These are phyloP conservation scores for Coturnix japonica DNA, from an alignment of 2,113 vertebrate genomes.

Conservation along the genomic window DNA sequence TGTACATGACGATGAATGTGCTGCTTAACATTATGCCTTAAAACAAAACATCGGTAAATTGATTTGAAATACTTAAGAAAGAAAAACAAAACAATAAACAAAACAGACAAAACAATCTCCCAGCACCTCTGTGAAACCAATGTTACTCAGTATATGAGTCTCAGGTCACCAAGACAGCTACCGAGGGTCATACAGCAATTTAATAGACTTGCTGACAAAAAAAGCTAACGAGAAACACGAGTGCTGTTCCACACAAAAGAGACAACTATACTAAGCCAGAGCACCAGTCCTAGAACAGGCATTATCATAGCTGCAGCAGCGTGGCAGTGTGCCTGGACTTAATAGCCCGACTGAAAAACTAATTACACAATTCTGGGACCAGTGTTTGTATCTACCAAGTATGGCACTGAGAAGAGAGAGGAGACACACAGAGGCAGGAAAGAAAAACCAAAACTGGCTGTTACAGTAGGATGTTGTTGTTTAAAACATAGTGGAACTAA, in stretches of 20 bases:
- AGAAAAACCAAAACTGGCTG: background rate
- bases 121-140: background rate
- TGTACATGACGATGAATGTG: background rate
- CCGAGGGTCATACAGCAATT: background rate
- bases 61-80: background rate
- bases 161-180: background rate
- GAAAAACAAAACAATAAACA: background rate
- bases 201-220: background rate
- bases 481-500: background rate
- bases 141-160: background rate
- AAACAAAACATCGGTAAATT: background rate
- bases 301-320: conserved; percentile 23
- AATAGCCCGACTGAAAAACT: conserved; percentile 43
- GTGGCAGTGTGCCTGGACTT: conserved; percentile 41
- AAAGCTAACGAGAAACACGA: conserved; percentile 5
- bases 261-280: background rate
- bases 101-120: background rate
- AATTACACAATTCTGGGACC: conserved; percentile 37
- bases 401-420: background rate
- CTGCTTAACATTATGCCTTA: background rate
- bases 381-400: background rate
- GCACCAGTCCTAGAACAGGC: conserved; percentile 33
- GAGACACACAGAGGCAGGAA: background rate
- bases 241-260: background rate
- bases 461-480: background rate